Percentiles rank a stretch among this genome's conserved stretches.
These are phyloP conservation scores for Halocynthia aurantium DNA, from an alignment of 23 tunicate species.

Conservation along the genomic window DNA sequence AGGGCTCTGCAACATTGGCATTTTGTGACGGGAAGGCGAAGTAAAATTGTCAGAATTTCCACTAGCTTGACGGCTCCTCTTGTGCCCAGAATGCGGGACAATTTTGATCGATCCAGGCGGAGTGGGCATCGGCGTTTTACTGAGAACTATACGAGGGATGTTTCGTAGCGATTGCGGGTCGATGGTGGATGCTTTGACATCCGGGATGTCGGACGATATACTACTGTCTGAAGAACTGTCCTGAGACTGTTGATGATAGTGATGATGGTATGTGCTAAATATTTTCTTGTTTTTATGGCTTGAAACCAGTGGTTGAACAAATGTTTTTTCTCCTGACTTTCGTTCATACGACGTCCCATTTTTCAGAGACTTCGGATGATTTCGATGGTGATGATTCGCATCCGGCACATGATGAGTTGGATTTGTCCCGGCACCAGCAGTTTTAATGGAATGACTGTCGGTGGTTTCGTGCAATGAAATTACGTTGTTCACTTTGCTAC, in stretches of 20 bases:
- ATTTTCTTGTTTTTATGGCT: not conserved
- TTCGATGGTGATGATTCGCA: not conserved
- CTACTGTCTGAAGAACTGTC: not conserved
- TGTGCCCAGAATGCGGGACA: not conserved
- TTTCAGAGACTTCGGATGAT: too few species aligned
- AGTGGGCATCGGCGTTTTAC: not conserved
- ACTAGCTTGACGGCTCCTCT: slow-evolving; percentile 20
- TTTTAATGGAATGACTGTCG: too few species aligned
- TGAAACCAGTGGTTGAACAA: not conserved
- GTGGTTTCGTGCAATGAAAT: too few species aligned
- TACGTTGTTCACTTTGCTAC: too few species aligned
- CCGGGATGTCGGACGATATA: slow-evolving; percentile 10
- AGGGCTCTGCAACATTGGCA: slow-evolving; percentile 5
- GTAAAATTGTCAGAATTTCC: slow-evolving; percentile 10
- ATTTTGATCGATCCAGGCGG: not conserved
- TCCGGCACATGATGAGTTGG: not conserved
- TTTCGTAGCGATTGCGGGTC: not conserved
- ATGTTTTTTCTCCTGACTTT: not conserved
- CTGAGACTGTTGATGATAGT: slow-evolving; percentile 1
- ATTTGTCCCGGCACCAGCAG: not conserved
- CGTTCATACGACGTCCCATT: not conserved
- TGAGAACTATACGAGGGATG: slow-evolving; percentile 8
- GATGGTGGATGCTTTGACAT: not conserved
- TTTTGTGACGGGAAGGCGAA: slow-evolving; percentile 8
- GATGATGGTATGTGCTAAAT: slow-evolving; percentile 17